Evolutionary conservation across 2,888 invertebrate species (phyloP).

Genomic region (Cephus spinipes): DNA sequence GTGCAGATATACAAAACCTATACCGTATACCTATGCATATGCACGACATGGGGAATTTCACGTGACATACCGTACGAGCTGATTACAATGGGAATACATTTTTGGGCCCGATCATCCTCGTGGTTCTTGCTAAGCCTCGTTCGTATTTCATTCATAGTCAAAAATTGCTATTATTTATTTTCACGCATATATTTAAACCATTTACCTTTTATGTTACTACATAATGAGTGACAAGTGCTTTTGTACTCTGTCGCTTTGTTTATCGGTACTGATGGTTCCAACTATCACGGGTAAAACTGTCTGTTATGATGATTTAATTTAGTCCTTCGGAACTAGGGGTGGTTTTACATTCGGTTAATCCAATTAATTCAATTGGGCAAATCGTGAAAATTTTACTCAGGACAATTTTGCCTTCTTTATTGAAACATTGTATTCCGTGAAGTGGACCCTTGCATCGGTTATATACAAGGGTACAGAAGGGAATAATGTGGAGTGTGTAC

Average conservation of each 20-base stretch:
- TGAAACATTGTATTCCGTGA: not conserved
- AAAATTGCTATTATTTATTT: not conserved
- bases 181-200: not conserved
- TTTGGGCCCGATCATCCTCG: not conserved
- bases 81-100: not conserved
- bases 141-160: not conserved
- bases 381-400: not conserved
- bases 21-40: not conserved
- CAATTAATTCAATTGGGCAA: not conserved
- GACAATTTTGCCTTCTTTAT: not conserved
- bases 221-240: not conserved
- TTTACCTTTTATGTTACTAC: not conserved
- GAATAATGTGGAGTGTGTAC: not conserved
- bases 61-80: not conserved
- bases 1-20: not conserved
- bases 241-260: not conserved
- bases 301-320: not conserved
- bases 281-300: not conserved
- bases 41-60: not conserved
- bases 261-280: not conserved
- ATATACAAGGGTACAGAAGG: not conserved
- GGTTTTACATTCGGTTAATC: not conserved
- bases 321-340: not conserved
- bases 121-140: not conserved
- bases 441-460: not conserved